A percentile compares a stretch with the other conserved stretches of the same genome.
Evolutionary conservation across 2,888 invertebrate species (phyloP).

Genomic region (Macrosiphum euphorbiae): DNA sequence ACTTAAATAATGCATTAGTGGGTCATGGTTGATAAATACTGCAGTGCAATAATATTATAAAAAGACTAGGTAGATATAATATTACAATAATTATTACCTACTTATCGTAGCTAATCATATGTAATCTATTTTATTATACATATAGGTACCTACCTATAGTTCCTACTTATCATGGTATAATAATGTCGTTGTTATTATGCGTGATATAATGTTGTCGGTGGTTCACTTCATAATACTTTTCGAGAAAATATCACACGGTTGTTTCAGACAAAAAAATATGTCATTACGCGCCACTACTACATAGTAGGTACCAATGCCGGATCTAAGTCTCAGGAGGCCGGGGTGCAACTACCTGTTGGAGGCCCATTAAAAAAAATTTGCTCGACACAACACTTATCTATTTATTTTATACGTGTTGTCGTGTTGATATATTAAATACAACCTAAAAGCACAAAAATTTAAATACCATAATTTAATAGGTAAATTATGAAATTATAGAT

Average conservation of each 20-base stretch:
- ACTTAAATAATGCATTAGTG: neutral
- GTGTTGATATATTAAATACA: too few species aligned
- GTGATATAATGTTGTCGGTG: neutral
- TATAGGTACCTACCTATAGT: neutral
- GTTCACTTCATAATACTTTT: neutral
- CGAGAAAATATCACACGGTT: neutral
- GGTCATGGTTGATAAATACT: conserved; percentile 23
- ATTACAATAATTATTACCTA: neutral
- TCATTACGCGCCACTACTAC: too few species aligned
- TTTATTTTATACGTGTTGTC: too few species aligned
- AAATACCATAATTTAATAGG: too few species aligned
- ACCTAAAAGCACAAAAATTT: too few species aligned
- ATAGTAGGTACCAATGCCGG: too few species aligned
- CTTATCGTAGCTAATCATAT: neutral
- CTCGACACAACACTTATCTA: too few species aligned
- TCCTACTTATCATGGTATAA: neutral
- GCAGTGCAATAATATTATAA: neutral
- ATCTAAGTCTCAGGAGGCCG: too few species aligned
- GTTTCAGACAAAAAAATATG: neutral
- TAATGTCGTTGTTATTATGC: neutral
- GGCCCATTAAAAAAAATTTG: too few species aligned
- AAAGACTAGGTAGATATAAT: neutral
- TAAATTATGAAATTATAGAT: too few species aligned
- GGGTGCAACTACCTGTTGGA: too few species aligned
- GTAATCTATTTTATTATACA: neutral